Base-by-base conservation (phyloP, 2,113 vertebrate species). In the Mesoclemmys tuberculata region DNA sequence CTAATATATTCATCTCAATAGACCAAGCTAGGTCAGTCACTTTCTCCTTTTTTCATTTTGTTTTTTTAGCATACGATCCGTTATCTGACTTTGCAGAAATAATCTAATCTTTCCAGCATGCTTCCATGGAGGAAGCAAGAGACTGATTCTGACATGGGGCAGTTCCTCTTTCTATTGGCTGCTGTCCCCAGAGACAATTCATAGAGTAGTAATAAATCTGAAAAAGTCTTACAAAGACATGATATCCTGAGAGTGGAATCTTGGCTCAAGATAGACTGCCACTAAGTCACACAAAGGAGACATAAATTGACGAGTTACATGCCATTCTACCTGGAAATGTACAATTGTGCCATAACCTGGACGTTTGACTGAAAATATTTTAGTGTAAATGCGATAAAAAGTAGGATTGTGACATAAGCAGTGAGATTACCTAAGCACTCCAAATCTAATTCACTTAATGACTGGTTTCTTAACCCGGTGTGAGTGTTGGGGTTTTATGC, bases 21-120 rank as follows among this genome's bases (percentile, higher is more conserved):
- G 2, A 22, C 1, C 0, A 0, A 2, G 22, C 6, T 3, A 8
- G 74, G 81, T 83, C 10, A 0, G 2, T 10, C 22, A 56, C 5
- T n/a, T 0, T 2, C 38, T 68, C 38, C 29, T 27, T 0, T 0
- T n/a, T 35, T n/a, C n/a, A n/a, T n/a, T n/a, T 84, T 26, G 64
- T 46, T 46, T 46, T 46, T 46, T 46, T 46, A 4, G 13, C 35
- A 49, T 22, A 18, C 4, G 14, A 44, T 24, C 13, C 10, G 2
- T 0, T 3, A 5, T 10, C 18, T n/a, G 35, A 29, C 61, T 0
- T 0, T 26, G 80, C 87, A 84, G 90, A 82, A 55, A 80, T 3
- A 80, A 18, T 84, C 31, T 29, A 2, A 61, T 31, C 0, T 0
- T 46, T 38, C 21, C 19, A 24, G 10, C 2, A 1, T 10, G 85